Base-by-base conservation (phyloP, 2,888 invertebrate genomes). In the Metellina segmentata region DNA sequence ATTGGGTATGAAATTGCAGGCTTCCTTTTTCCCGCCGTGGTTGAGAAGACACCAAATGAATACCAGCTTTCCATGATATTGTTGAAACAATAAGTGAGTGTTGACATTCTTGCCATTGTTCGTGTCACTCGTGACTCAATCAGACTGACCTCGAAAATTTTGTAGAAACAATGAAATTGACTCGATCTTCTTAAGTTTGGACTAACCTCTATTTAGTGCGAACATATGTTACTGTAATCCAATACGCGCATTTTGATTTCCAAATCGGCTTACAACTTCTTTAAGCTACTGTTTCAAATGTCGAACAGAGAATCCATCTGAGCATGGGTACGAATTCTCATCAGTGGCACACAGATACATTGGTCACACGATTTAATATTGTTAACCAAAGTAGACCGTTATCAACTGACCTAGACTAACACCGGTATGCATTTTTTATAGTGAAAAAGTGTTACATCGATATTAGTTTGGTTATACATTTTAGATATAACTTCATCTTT, bases 131-230 rank as follows among this genome's bases (percentile, higher is more conserved):
- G 83, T 83, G 89, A 81, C 78, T 83, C 89, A 83, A 83, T 81
- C 70, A 77, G 53, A 83, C 69, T 83, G 89, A 61, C 89, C 89
- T 89, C 89, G 89, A 89, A 89, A 78, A 78, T 83, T 77, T 83
- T 53, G 52, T 75, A 51, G 71, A 89, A 83, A 89, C 89, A 89
- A 89, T 89, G 52, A 83, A 89, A 89, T 83, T 78, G 82, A 75
- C 78, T 53, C 71, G 75, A 89, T 89, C 89, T 71, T 78, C 75
- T 53, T 16, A 52, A 71, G 71, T 78, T 49, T 70, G 34, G 19
- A 48, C 70, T 89, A 77, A 83, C 82, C 83, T 71, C 77, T 71
- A 82, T 89, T 89, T 77, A 89, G 83, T 51, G 49, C 61, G 77
- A 81, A 83, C 70, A 49, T 61, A 69, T 75, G 82, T 89, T 82